These are phyloP conservation scores for Psilopsiagon aurifrons DNA, from an alignment of 2,113 vertebrate species.

Conservation along the genomic window DNA sequence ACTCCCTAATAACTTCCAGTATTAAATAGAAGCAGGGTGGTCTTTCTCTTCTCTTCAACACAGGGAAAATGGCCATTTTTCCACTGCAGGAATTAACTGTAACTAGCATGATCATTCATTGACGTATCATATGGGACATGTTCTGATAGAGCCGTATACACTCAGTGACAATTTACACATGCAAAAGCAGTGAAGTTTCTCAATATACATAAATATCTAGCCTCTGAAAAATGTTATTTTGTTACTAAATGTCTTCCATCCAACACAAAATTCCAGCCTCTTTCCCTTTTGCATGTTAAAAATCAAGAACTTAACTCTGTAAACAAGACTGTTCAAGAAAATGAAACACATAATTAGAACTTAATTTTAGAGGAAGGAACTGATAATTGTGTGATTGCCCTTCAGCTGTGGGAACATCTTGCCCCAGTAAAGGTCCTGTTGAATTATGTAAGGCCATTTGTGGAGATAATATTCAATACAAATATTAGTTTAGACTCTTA, in stretches of 20 bases:
- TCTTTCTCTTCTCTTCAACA: neutral
- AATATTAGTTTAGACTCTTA: neutral
- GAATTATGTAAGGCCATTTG: neutral
- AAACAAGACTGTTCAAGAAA: slow-evolving; percentile 15
- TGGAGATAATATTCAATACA: neutral
- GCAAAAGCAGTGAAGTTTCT: neutral
- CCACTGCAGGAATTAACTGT: neutral
- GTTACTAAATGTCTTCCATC: neutral
- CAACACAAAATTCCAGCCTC: neutral
- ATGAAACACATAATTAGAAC: slow-evolving; percentile 44
- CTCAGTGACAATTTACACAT: neutral
- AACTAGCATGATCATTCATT: neutral
- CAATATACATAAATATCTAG: neutral
- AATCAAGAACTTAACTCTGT: slow-evolving; percentile 4
- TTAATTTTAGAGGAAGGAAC: slow-evolving; percentile 51
- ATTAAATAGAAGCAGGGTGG: neutral
- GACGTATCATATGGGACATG: neutral
- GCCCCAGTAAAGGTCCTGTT: neutral
- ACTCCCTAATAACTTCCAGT: neutral
- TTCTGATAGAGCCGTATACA: neutral
- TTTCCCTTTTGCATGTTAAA: neutral
- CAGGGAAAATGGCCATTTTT: neutral
- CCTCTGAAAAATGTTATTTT: neutral
- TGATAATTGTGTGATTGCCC: slow-evolving; percentile 38
- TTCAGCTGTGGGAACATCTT: slow-evolving; percentile 28